Base-by-base conservation (phyloP, 1,140 invertebrate species). In the Drosophila quadrilineata region DNA sequence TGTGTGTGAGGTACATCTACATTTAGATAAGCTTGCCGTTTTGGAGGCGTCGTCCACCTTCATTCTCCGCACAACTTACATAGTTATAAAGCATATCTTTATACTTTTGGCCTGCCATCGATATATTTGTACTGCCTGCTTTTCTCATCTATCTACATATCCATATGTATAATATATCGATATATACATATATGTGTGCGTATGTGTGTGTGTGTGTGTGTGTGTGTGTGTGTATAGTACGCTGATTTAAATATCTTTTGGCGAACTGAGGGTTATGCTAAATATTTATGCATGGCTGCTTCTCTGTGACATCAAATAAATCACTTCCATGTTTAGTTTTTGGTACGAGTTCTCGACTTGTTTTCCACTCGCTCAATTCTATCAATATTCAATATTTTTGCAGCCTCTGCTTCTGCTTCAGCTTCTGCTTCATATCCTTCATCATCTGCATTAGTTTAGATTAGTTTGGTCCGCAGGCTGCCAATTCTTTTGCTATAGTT, bases 241-340 rank as follows among this genome's bases (percentile, higher is more conserved):
- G 62, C 73, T 79, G 75, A 79, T 79, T 79, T 79, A 79, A 79
- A 77, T 73, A 69, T 68, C 60, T 60, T n/a, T 59, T 62, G 29
- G 72, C 69, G 45, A 50, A 64, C 64, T 77, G 69, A 66, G 73
- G 77, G 79, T 73, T 82, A 84, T 82, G 77, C 77, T 82, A 82
- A 82, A 84, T 82, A 82, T 84, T 82, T 82, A 77, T 84, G 79
- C 77, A 84, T 82, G 77, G 77, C 77, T 84, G 77, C 77, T 77
- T 82, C 84, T 82, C 77, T 82, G 77, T 82, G 77, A 82, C 77
- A 82, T 82, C 77, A 82, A 82, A 82, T 82, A 82, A 82, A 82
- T 82, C 77, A 84, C 77, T 82, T 82, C 82, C 70, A 73, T 35
- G 45, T 38, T 40, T 82, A 77, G 73, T 82, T 82, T 72, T 82